Conservation (phyloP, 2,797 vertebrate genomes). For the Gymnothorax reevesii region DNA sequence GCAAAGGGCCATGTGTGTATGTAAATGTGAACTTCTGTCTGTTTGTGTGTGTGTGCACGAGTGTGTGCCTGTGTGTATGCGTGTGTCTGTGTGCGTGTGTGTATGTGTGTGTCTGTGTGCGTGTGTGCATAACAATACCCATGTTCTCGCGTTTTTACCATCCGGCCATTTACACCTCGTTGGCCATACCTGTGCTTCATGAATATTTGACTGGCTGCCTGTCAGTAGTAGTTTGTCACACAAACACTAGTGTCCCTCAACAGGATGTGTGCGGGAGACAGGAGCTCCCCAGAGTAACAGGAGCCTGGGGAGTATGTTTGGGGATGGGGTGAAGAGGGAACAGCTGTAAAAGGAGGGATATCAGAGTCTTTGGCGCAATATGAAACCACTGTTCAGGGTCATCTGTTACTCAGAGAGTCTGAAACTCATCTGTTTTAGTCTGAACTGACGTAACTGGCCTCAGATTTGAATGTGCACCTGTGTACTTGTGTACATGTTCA, state of each 20-base stretch:
- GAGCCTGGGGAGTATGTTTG: constrained; percentile 52
- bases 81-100: not conserved
- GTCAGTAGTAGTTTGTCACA: constrained; percentile 39
- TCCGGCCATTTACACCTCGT: constrained; percentile 38
- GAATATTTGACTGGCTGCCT: constrained; percentile 45
- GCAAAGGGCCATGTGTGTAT: not conserved
- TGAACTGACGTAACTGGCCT: not conserved
- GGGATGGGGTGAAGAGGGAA: constrained; percentile 22
- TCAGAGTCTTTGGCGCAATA: constrained; percentile 70
- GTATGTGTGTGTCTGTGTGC: constrained; percentile 17
- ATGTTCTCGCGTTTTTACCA: constrained; percentile 22
- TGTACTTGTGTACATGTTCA: not conserved
- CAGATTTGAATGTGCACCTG: not conserved
- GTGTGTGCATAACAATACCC: constrained; percentile 11
- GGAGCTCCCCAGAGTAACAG: constrained; percentile 60
- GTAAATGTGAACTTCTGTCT: not conserved
- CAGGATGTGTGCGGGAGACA: constrained; percentile 38
- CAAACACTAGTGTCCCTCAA: constrained; percentile 38
- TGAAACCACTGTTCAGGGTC: constrained; percentile 67
- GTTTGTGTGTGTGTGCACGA: constrained; percentile 12
- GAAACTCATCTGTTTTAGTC: constrained; percentile 49
- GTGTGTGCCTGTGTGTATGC: not conserved
- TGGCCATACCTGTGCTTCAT: constrained; percentile 29
- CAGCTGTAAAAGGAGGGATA: constrained; percentile 66
- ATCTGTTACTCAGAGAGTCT: constrained; percentile 56